These are phyloP conservation scores for Apostichopus parvimensis DNA, from an alignment of 35 echinoderm and acorn worm genomes.

Conservation along the genomic window DNA sequence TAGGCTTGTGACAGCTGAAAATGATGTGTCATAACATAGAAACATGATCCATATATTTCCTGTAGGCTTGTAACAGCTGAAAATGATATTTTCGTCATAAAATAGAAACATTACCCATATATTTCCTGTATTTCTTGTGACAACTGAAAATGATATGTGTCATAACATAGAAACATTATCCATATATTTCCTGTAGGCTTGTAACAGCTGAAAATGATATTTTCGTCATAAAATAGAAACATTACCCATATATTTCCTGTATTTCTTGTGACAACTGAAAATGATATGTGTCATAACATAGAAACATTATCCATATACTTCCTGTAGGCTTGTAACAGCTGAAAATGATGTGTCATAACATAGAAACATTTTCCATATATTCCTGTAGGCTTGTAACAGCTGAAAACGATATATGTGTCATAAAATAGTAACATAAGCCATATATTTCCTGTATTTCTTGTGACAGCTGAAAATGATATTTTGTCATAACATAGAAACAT, in stretches of 20 bases:
- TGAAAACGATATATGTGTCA: too few species aligned
- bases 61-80: slow-evolving; percentile 75
- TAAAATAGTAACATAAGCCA: neutral
- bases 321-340: too few species aligned
- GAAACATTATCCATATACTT: too few species aligned
- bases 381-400: slow-evolving; percentile 54
- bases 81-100: neutral
- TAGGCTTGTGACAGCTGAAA: slow-evolving; percentile 38
- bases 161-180: too few species aligned
- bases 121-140: slow-evolving; percentile 70
- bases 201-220: too few species aligned
- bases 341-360: neutral
- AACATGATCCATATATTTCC: slow-evolving; percentile 51
- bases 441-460: slow-evolving; percentile 63
- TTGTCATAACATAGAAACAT: too few species aligned
- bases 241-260: too few species aligned
- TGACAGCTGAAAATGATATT: neutral
- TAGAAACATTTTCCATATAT: slow-evolving; percentile 16
- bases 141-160: slow-evolving; percentile 30
- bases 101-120: neutral
- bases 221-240: too few species aligned
- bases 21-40: too few species aligned
- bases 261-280: neutral
- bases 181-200: too few species aligned
- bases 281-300: too few species aligned